Evolutionary conservation across 2,797 vertebrate genomes (phyloP).

Genomic region (Coendou prehensilis): DNA sequence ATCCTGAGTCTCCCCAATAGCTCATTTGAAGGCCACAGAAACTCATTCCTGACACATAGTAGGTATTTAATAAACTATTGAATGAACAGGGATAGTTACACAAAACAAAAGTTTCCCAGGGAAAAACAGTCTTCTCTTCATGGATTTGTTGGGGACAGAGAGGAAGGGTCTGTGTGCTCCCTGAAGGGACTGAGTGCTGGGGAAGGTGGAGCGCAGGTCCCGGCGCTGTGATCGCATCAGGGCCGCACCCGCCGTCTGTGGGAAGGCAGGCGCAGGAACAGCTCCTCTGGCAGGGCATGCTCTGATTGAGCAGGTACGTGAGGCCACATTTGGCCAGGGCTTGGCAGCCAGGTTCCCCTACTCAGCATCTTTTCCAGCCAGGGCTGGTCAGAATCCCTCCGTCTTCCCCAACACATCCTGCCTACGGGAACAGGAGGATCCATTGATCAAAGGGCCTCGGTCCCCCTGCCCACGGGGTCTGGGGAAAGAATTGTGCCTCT

Average conservation of each 20-base stretch:
- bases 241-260: too few species aligned
- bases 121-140: neutral
- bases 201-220: neutral
- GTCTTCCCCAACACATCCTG: neutral
- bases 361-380: neutral
- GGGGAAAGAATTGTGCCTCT: neutral
- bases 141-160: neutral
- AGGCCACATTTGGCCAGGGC: neutral
- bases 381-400: too few species aligned
- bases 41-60: too few species aligned
- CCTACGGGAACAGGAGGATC: neutral
- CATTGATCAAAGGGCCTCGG: neutral
- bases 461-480: neutral
- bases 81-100: neutral
- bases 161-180: neutral
- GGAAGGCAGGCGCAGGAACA: neutral
- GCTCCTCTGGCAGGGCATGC: fast-evolving
- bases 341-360: too few species aligned
- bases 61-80: neutral
- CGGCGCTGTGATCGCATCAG: fast-evolving
- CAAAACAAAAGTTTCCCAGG: neutral
- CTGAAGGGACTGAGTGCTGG: neutral
- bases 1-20: neutral
- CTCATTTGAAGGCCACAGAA: neutral
- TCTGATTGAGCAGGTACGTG: neutral